These are phyloP conservation scores for Cyclina sinensis DNA, from an alignment of 1,140 invertebrate genomes.

Conservation along the genomic window DNA sequence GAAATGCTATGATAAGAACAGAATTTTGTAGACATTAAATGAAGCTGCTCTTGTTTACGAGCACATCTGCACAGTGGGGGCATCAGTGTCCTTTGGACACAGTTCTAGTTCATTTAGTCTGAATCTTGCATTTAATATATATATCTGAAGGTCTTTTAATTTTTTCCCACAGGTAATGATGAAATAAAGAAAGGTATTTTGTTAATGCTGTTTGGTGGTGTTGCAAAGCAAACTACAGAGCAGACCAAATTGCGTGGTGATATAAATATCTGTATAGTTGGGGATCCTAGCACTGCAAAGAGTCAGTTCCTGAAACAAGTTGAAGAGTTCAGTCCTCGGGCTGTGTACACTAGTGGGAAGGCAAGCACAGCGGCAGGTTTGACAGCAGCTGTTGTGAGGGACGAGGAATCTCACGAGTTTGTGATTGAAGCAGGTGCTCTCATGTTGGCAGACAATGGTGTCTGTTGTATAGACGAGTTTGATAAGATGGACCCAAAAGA, in stretches of 20 bases:
- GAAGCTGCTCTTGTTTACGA: too few relatives aligned
- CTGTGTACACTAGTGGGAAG: constrained; percentile 99
- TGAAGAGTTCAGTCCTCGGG: constrained; percentile 97
- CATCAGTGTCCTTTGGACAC: too few relatives aligned
- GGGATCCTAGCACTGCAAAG: constrained; percentile 99
- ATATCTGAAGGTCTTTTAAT: too few relatives aligned
- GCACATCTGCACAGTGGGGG: too few relatives aligned
- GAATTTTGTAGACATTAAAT: too few relatives aligned
- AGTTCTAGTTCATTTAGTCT: too few relatives aligned
- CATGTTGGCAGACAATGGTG: constrained; percentile 99
- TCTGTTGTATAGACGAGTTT: constrained; percentile 99
- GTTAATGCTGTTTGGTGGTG: constrained; percentile 99
- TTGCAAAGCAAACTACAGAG: constrained; percentile 97
- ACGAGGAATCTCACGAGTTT: constrained; percentile 99
- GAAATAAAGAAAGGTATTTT: constrained; percentile 98
- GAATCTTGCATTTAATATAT: too few relatives aligned
- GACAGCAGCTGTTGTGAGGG: constrained; percentile 96
- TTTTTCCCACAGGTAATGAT: constrained; percentile 92
- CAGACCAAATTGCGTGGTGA: constrained; percentile 96
- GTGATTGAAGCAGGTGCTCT: constrained; percentile 99
- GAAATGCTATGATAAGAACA: too few relatives aligned
- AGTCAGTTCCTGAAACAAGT: constrained; percentile 99
- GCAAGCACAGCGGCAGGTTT: constrained; percentile 99
- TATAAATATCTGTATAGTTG: constrained; percentile 99
- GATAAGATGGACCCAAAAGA: constrained; percentile 99